Percentiles rank a stretch among this genome's conserved stretches.
phyloP scores from a whole-genome alignment of 1,140 invertebrate genomes.

The Drosophila jambulina region DNA sequence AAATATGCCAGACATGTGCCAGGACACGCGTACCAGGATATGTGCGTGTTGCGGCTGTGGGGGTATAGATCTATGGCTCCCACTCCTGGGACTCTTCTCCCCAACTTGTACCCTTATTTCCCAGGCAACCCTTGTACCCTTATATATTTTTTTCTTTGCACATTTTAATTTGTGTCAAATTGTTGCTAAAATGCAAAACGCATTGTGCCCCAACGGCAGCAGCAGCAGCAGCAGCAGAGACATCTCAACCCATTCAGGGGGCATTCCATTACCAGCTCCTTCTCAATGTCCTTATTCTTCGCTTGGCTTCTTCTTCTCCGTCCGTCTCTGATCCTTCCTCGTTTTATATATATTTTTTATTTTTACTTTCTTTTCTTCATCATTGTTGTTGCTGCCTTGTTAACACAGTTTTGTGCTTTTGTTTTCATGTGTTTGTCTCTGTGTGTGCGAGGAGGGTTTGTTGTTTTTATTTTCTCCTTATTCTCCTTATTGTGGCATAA shows the following conservation, averaged over 20 bases:
- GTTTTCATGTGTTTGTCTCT: constrained; percentile 63
- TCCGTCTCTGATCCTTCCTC: constrained; percentile 10
- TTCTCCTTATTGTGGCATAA: constrained; percentile 72
- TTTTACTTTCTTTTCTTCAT: constrained; percentile 11
- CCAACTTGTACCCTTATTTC: not conserved
- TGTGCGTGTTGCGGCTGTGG: constrained; percentile 34
- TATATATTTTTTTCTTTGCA: constrained; percentile 37
- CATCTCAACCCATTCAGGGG: constrained; percentile 17
- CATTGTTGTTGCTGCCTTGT: constrained; percentile 58
- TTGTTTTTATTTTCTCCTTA: constrained; percentile 62
- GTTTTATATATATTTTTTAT: constrained; percentile 12
- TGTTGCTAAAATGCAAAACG: constrained; percentile 82
- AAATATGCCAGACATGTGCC: constrained; percentile 77
- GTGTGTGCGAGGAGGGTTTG: constrained; percentile 27
- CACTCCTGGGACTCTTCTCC: constrained; percentile 14
- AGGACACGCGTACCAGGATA: constrained; percentile 32
- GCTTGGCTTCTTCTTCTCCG: constrained; percentile 18
- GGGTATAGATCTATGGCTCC: constrained; percentile 23
- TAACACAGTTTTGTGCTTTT: constrained; percentile 83
- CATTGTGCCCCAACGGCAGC: constrained; percentile 57
- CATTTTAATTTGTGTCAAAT: constrained; percentile 84
- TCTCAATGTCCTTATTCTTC: constrained; percentile 53
- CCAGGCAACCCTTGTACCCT: constrained; percentile 8
- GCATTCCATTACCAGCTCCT: constrained; percentile 33
- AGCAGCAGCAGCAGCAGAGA: constrained; percentile 23